These are phyloP conservation scores for Hippocampus abdominalis DNA, from an alignment of 2,113 vertebrate genomes.

Conservation along the genomic window DNA sequence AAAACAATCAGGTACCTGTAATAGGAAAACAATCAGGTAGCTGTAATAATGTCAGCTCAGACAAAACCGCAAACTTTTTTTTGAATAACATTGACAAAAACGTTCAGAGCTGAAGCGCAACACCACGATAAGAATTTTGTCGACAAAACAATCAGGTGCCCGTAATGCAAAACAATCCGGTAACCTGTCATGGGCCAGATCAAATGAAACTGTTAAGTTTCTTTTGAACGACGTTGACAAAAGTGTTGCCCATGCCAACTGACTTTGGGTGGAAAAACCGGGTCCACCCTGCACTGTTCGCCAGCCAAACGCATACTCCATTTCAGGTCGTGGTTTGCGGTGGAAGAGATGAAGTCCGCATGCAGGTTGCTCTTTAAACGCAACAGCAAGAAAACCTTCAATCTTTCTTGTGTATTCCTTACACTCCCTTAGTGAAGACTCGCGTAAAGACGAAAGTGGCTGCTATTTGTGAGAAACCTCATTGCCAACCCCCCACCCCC, in stretches of 20 bases:
- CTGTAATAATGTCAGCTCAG: neutral
- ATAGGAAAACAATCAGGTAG: neutral
- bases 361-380: conserved; percentile 42
- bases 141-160: neutral
- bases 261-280: too few species aligned
- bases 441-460: conserved; percentile 21
- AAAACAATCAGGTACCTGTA: neutral
- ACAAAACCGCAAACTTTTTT: neutral
- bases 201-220: neutral
- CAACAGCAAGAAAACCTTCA: conserved; percentile 53
- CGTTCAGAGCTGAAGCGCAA: neutral
- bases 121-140: neutral
- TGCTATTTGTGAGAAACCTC: conserved; percentile 33
- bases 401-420: conserved; percentile 57
- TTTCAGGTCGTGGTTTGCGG: conserved; percentile 18
- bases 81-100: neutral
- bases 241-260: neutral
- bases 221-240: neutral
- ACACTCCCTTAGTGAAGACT: conserved; percentile 53
- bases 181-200: neutral
- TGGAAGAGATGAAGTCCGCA: conserved; percentile 28
- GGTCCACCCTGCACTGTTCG: neutral
- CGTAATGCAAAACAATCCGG: neutral
- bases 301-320: neutral
- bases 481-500: neutral